A percentile compares a stretch with the other conserved stretches of the same genome.
Evolutionary conservation across 2,797 vertebrate genomes (phyloP).

Genomic region (Atherinosoma microstoma): DNA sequence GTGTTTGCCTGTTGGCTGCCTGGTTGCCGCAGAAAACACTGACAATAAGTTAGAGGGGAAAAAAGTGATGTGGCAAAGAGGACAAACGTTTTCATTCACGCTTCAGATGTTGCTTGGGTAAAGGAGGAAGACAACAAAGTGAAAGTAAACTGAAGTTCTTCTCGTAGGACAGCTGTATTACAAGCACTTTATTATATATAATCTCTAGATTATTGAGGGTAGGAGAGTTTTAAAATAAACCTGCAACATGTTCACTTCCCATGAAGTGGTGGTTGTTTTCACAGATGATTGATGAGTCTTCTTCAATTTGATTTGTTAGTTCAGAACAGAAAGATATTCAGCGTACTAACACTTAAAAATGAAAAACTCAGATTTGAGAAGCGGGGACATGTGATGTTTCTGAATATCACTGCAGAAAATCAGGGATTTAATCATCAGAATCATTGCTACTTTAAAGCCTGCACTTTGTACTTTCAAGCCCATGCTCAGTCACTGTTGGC

Average conservation of each 20-base stretch:
- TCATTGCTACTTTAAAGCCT: neutral
- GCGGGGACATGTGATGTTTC: neutral
- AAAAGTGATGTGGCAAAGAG: neutral
- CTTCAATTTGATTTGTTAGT: neutral
- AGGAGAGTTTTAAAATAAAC: neutral
- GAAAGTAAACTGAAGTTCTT: constrained; percentile 6
- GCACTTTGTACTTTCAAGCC: neutral
- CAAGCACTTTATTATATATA: neutral
- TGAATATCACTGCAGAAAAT: neutral
- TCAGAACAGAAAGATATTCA: neutral
- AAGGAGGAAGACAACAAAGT: constrained; percentile 20
- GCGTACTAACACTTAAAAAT: neutral
- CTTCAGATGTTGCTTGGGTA: constrained; percentile 16
- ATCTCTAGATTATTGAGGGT: neutral
- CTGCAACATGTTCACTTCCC: neutral
- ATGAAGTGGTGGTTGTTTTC: neutral
- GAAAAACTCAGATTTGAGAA: neutral
- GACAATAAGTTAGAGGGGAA: neutral
- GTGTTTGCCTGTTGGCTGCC: constrained; percentile 59
- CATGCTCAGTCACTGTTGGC: neutral
- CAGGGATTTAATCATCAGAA: neutral
- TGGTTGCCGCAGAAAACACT: constrained; percentile 23
- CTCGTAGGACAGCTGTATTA: neutral
- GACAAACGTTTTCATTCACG: neutral
- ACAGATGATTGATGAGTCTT: neutral